These are phyloP conservation scores for Quadriops clusia DNA, from an alignment of 2,888 invertebrate genomes.

Conservation along the genomic window DNA sequence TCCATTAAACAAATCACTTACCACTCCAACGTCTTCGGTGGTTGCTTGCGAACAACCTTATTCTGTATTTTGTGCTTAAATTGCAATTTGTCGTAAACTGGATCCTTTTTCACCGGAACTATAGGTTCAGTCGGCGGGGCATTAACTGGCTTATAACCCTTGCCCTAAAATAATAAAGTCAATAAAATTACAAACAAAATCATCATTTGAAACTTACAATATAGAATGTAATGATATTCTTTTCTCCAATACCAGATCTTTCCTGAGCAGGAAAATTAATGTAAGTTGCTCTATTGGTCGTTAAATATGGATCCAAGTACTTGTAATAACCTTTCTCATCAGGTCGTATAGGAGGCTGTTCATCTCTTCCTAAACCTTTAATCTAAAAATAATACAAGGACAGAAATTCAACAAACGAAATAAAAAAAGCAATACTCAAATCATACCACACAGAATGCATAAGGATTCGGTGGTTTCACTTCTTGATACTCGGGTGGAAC, in stretches of 20 bases:
- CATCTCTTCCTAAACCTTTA: slow-evolving; percentile 28
- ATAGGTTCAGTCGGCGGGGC: slow-evolving; percentile 16
- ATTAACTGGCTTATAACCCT: slow-evolving; percentile 22
- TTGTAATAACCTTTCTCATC: slow-evolving; percentile 31
- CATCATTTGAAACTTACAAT: slow-evolving; percentile 20
- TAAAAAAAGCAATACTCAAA: slow-evolving; percentile 4
- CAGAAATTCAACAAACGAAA: not conserved
- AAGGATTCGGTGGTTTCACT: slow-evolving; percentile 22
- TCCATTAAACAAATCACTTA: slow-evolving; percentile 7
- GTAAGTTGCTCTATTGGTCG: slow-evolving; percentile 28
- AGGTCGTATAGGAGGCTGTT: slow-evolving; percentile 32
- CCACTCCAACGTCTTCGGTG: slow-evolving; percentile 9
- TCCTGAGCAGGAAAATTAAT: slow-evolving; percentile 26
- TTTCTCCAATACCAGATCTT: slow-evolving; percentile 26
- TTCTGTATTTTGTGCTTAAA: slow-evolving; percentile 17
- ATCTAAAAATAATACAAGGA: slow-evolving; percentile 19
- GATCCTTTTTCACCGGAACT: slow-evolving; percentile 14
- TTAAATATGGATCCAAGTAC: slow-evolving; percentile 34
- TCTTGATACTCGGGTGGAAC: slow-evolving; percentile 13
- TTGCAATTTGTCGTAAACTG: slow-evolving; percentile 18
- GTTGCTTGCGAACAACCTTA: too few species aligned
- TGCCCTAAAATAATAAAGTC: slow-evolving; percentile 15
- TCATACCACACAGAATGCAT: slow-evolving; percentile 24
- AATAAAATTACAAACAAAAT: slow-evolving; percentile 1
- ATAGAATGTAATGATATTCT: slow-evolving; percentile 34